A percentile compares a stretch with the other conserved stretches of the same genome.
These are phyloP conservation scores for Tipula helvola DNA, from an alignment of 2,888 invertebrate genomes.

Conservation along the genomic window DNA sequence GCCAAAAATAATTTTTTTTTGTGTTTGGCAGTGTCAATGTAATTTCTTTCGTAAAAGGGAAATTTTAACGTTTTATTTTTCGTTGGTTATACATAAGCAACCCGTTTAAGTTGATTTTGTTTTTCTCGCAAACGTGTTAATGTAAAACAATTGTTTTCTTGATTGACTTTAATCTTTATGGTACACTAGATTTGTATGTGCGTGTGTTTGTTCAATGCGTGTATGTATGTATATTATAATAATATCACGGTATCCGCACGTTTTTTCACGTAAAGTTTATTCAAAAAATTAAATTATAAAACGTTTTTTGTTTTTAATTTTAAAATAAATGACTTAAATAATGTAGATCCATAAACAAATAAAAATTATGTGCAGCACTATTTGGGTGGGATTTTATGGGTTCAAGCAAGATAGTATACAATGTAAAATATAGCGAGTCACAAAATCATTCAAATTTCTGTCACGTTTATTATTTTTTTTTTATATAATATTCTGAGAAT, in stretches of 20 bases:
- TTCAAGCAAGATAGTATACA: not conserved
- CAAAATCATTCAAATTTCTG: not conserved
- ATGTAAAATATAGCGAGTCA: not conserved
- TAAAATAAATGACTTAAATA: not conserved
- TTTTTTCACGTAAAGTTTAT: not conserved
- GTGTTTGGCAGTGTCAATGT: not conserved
- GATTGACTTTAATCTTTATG: not conserved
- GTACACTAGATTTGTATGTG: not conserved
- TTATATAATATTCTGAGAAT: not conserved
- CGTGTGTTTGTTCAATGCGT: no score
- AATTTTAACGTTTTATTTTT: not conserved
- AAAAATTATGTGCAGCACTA: not conserved
- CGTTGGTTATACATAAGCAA: not conserved
- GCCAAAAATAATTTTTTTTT: not conserved
- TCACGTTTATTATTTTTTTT: not conserved
- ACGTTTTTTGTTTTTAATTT: not conserved
- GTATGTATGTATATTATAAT: no score
- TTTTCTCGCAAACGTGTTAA: not conserved
- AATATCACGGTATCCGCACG: not conserved
- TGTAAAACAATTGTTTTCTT: not conserved
- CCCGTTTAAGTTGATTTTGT: not conserved
- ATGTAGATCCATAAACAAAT: not conserved
- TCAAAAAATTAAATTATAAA: not conserved
- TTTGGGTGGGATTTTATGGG: not conserved
- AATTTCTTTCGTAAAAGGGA: not conserved